Evolutionary conservation across 23 tunicate species (phyloP), one percentile per base, ranked within the genome.

Genomic region (Styela plicata): DNA sequence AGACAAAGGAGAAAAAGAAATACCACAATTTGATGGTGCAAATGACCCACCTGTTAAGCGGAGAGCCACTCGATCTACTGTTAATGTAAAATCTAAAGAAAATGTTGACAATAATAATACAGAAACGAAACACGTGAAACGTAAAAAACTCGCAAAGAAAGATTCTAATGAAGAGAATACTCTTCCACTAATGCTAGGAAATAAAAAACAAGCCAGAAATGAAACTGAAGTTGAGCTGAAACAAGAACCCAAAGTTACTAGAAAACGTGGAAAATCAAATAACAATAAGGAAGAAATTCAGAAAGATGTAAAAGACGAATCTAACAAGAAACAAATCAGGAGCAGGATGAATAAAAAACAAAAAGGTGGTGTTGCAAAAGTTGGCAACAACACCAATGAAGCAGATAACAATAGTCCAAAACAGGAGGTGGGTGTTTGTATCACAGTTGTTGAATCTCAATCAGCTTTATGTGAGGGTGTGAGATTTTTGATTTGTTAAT

Each of bases 1-100:
- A 22, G 31, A 44, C 57, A 78, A 67, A 75, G 64, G 65, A 7
- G 33, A 30, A 33, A 33, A 63, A 20, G 34, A 2, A 18, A 86
- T 87, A 27, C 91, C 86, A 0, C 91, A 87, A 73, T 53, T 87
- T 3, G 91, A 87, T 74, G 91, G 91, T 7, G 85, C 86, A 7
- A 62, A 53, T 31, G 91, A 87, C 65, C 74, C 80, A 5, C 61
- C 24, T 18, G 0, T 1, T 10, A 71, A 67, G 24, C 37, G 73
- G 31, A 52, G 90, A 73, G 31, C 17, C n/a, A 80, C 78, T 2
- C 52, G 74, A 22, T 64, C 74, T 0, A n/a, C n/a, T n/a, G n/a
- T n/a, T n/a, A n/a, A 23, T 52, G 0, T 31, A 31, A 34, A 74
- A 2, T 52, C 64, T 17, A 44, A 36, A 5, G 30, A 19, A 0